Base-by-base conservation (phyloP, 1,140 invertebrate species). In the Gerris buenoi region DNA sequence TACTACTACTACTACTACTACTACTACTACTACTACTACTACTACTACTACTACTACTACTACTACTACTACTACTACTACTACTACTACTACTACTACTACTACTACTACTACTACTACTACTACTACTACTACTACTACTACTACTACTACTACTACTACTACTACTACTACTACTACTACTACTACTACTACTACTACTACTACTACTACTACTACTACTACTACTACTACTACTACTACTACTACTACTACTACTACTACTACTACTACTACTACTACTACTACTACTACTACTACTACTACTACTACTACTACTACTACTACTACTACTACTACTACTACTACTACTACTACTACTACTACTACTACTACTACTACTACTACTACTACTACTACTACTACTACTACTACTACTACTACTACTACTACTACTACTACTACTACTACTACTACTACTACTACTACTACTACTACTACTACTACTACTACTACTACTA, bases 1-100 rank as follows among this genome's bases (percentile, higher is more conserved):
- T 56, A 56, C 46, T 56, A 56, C 46, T 56, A 56, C 46, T 56
- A 56, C 46, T 56, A 56, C 46, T 56, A 56, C 46, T 56, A 56
- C 46, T 56, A 56, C 46, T 56, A 56, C 46, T 56, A 56, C 46
- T 56, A 56, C 46, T 56, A 56, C 46, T 56, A 56, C 46, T 56
- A 56, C 46, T 56, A 56, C 46, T 56, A 56, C 46, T 56, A 56
- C 46, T 56, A 56, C 46, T 56, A 56, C 46, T 56, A 56, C 46
- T 56, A 56, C 46, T 56, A 56, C 46, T 56, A 56, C 46, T 56
- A 56, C 46, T 56, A 56, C 46, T 56, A 56, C 46, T 56, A 56
- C 46, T 56, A 56, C 46, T 56, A 56, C 46, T 56, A 56, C 46
- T 56, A 56, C 46, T 56, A 56, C 46, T 56, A 56, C 46, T 56